Percentiles rank a stretch among this genome's conserved stretches.
Conservation (phyloP, 2,888 invertebrate genomes). For the Habrosyne pyritoides region DNA sequence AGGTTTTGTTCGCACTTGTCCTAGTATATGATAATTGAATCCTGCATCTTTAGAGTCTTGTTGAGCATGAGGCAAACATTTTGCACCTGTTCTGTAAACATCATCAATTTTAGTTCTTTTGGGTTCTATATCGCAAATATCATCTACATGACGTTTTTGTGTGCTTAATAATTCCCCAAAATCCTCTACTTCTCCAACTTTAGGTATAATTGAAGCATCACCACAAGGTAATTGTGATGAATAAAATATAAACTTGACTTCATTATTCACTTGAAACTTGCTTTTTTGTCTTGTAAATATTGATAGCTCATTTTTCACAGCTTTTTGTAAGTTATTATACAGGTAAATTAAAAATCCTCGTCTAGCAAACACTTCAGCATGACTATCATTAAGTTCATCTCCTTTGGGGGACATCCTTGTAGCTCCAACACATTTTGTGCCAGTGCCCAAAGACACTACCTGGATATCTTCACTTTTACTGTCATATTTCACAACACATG, state of each 20-base stretch:
- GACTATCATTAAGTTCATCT: conserved; percentile 92
- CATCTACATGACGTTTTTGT: conserved; percentile 46
- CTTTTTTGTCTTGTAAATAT: conserved; percentile 52
- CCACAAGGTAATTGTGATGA: conserved; percentile 96
- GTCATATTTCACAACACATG: conserved; percentile 86
- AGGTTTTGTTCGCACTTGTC: conserved; percentile 93
- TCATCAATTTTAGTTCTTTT: conserved; percentile 53
- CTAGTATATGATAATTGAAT: conserved; percentile 85
- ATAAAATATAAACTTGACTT: conserved; percentile 91
- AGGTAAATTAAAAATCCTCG: conserved; percentile 92
- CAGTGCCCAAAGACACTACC: conserved; percentile 93
- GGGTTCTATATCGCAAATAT: conserved; percentile 32
- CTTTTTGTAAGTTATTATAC: conserved; percentile 84
- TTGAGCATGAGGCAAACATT: conserved; percentile 84
- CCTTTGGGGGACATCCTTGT: conserved; percentile 86
- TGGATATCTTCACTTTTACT: conserved; percentile 54
- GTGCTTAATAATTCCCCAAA: conserved; percentile 55
- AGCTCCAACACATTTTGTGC: conserved; percentile 95
- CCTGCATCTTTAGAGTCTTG: conserved; percentile 85
- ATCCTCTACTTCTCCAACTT: conserved; percentile 55
- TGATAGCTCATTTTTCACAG: conserved; percentile 52
- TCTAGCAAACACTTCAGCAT: conserved; percentile 95
- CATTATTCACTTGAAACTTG: conserved; percentile 79
- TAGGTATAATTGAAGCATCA: conserved; percentile 94
- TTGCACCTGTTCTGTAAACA: conserved; percentile 94